Base-by-base conservation (phyloP, 2,888 invertebrate species). In the Carterocephalus palaemon region DNA sequence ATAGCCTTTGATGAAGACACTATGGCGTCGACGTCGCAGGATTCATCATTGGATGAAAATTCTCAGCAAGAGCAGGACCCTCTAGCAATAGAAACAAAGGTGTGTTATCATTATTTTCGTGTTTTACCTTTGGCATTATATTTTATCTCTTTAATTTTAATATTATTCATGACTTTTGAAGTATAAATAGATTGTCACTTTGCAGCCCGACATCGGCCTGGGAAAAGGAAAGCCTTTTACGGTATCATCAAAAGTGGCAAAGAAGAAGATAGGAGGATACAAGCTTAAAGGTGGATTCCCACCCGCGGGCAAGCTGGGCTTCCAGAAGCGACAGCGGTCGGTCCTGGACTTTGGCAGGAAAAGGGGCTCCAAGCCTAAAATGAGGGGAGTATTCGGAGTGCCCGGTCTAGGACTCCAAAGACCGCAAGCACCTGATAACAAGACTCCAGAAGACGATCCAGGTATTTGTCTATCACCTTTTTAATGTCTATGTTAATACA, bases 281-380 rank as follows among this genome's bases (percentile, higher is more conserved):
- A 89, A 93, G 49, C 88, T 93, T 1, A 93, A 93, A 58, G 91
- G 92, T 32, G 88, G 89, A 24, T 86, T 75, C 51, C 89, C 90
- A 4, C 84, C 88, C 24, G 80, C 88, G 0, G 91, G 91, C 4
- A 94, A 94, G 76, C 79, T 92, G 42, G 91, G 92, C 29, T 92
- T 92, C 63, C 92, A 93, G 67, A 94, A 94, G 62, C 86, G 92
- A 10, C 91, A 92, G 54, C 87, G 92, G 34, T 85, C 93, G 32
- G 90, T 90, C 17, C 54, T 86, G 20, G 93, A 95, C 57, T 92
- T 95, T 67, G 92, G 93, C 17, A 84, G 95, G 50, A 95, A 96
- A 69, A 88, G 96, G 49, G 95, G 94, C 4, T 91, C 94, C 1
- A 97, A 97, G 70, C 92, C 95, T 7, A 97, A 96, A 81, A 94